These are phyloP conservation scores for Cryptoprocta ferox DNA, from an alignment of 2,797 vertebrate genomes.

Conservation along the genomic window DNA sequence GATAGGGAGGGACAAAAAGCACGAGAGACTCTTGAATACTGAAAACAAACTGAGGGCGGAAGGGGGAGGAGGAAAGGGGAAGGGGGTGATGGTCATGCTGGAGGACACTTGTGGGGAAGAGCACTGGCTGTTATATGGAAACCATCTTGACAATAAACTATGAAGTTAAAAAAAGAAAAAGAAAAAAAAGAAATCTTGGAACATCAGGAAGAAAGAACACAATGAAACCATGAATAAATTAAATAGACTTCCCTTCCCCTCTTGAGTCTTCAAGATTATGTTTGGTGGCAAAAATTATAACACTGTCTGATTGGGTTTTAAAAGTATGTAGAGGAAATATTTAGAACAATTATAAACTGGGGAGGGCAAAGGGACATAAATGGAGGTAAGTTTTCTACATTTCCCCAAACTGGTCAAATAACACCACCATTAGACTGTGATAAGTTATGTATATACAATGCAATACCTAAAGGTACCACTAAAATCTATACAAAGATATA, in stretches of 20 bases:
- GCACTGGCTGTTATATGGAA: too few relatives aligned
- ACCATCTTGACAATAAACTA: too few relatives aligned
- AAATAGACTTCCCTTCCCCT: neutral
- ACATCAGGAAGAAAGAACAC: constrained; percentile 37
- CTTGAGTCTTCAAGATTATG: constrained; percentile 25
- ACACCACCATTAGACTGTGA: neutral
- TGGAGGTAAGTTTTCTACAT: neutral
- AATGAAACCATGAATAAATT: neutral
- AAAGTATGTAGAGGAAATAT: neutral
- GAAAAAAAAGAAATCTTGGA: neutral
- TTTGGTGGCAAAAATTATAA: constrained; percentile 10
- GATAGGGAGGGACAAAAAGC: too few relatives aligned
- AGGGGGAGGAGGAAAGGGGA: too few relatives aligned
- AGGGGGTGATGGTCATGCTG: too few relatives aligned
- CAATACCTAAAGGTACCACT: neutral
- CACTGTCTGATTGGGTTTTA: neutral
- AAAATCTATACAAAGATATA: neutral
- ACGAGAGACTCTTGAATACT: too few relatives aligned
- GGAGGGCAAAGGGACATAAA: constrained; percentile 19
- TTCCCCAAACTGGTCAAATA: constrained; percentile 20
- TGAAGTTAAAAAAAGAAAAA: too few relatives aligned
- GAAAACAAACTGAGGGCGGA: too few relatives aligned
- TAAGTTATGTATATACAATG: neutral
- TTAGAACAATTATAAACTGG: constrained; percentile 12
- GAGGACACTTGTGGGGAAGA: too few relatives aligned